phyloP scores from a whole-genome alignment of 2,888 invertebrate genomes.

The Marasmarcha lunaedactyla region DNA sequence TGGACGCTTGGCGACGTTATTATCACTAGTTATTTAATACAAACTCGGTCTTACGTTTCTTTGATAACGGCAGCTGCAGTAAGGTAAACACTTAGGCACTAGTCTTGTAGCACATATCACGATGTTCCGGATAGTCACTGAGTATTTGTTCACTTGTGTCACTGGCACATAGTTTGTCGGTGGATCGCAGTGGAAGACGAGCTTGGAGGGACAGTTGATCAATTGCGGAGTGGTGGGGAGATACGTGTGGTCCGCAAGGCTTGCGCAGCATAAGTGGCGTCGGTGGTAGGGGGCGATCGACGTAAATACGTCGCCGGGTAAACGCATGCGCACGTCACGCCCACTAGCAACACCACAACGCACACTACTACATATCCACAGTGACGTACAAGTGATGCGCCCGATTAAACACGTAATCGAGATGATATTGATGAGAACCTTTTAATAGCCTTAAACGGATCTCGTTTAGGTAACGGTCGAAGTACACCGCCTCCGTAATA shows the following conservation, averaged over 20 bases:
- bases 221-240: slow-evolving; percentile 42
- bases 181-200: slow-evolving; percentile 25
- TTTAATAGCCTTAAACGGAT: slow-evolving; percentile 29
- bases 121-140: slow-evolving; percentile 42
- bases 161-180: slow-evolving; percentile 54
- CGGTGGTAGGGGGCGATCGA: slow-evolving; percentile 63
- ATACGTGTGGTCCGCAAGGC: slow-evolving; percentile 60
- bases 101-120: slow-evolving; percentile 59
- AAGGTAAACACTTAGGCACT: slow-evolving; percentile 37
- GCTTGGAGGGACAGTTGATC: slow-evolving; percentile 38
- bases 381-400: slow-evolving; percentile 13
- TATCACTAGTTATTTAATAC: slow-evolving; percentile 20
- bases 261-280: slow-evolving; percentile 64
- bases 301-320: slow-evolving; percentile 61
- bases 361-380: slow-evolving; percentile 21
- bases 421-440: slow-evolving; percentile 31
- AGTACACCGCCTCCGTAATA: slow-evolving; percentile 10
- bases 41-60: slow-evolving; percentile 61
- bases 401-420: slow-evolving; percentile 26
- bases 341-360: slow-evolving; percentile 26
- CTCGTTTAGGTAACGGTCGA: slow-evolving; percentile 12
- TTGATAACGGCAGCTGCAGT: slow-evolving; percentile 62
- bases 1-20: slow-evolving; percentile 9
- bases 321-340: slow-evolving; percentile 37
- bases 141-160: slow-evolving; percentile 25